Conservation (phyloP, 1,140 invertebrate species). For the Diabrotica virgifera region DNA sequence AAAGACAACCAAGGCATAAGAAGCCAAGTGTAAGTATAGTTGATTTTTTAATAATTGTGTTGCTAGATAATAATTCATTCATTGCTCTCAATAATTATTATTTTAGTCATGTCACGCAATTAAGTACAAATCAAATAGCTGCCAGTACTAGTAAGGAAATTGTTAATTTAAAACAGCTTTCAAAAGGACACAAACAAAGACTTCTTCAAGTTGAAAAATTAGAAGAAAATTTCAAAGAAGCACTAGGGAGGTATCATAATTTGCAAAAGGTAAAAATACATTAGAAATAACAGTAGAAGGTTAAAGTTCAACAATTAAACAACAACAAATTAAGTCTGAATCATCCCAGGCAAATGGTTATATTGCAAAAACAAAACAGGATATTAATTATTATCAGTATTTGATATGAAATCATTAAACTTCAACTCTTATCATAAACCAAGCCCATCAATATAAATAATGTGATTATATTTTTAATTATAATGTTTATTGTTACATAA, state of each 20-base stretch:
- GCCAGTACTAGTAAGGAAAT: conserved; percentile 71
- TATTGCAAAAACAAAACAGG: no score
- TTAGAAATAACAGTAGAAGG: no score
- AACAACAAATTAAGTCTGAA: no score
- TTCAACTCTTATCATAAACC: no score
- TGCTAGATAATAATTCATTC: neutral
- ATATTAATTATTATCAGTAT: no score
- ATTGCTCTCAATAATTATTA: neutral
- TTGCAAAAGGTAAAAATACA: conserved; percentile 67
- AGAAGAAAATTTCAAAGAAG: conserved; percentile 75
- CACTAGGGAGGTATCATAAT: conserved; percentile 71
- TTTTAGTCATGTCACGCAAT: conserved; percentile 74
- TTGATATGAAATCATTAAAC: no score
- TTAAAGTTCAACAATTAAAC: no score
- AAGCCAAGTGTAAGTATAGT: conserved; percentile 61
- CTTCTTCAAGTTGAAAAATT: conserved; percentile 80
- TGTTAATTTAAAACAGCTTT: conserved; percentile 62
- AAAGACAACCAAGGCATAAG: conserved; percentile 66
- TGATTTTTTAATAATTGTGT: neutral
- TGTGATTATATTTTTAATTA: no score
- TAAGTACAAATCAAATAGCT: conserved; percentile 72
- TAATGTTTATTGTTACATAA: no score
- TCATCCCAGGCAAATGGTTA: no score
- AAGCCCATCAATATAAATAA: no score
- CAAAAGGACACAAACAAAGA: conserved; percentile 70